Evolutionary conservation across 2,888 invertebrate species (phyloP), one percentile per base, ranked within the genome.

Genomic region (Hydropsyche betteni): DNA sequence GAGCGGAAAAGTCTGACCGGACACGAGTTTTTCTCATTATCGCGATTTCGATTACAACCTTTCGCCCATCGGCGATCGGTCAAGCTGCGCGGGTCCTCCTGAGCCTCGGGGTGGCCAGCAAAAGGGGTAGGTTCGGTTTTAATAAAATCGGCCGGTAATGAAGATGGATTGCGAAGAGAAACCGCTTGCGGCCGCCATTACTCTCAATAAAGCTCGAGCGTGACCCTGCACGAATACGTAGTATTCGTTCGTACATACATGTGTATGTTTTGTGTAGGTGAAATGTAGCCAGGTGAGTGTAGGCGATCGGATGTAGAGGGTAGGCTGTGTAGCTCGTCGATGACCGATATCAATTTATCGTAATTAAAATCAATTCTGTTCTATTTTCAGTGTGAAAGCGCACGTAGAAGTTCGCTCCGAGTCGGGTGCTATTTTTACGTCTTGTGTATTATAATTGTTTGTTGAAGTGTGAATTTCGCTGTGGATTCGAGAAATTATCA

Each of bases 181-280:
- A 3, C 64, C 33, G 34, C 69, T 64, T 68, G 68, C 72, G 58
- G 36, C 51, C 68, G 76, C 75, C 8, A 74, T 77, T 74, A 77
- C 72, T 77, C 75, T 75, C 58, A 74, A 74, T 76, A 76, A 75
- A 75, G 61, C 38, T 44, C 12, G 69, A 69, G 68, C 69, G 75
- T 72, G 75, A 73, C 73, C 77, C 52, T 16, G 64, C 44, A 44
- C 44, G 44, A 44, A 44, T 10, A 44, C 44, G 44, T 44, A 44
- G 44, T 4, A 44, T 44, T 44, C 44, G 44, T 44, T 44, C 44
- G 10, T 10, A 44, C 44, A 10, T 10, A 44, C 44, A 4, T 10
- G 44, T 44, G 44, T 44, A 10, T 44, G 2, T 44, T 44, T 6
- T 44, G 44, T 44, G 44, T 10, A 44, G 44, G 44, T 6, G 3